Percentiles rank a stretch among this genome's conserved stretches.
These are phyloP conservation scores for Pachycephala philippinensis DNA, from an alignment of 2,113 vertebrate genomes.

Conservation along the genomic window DNA sequence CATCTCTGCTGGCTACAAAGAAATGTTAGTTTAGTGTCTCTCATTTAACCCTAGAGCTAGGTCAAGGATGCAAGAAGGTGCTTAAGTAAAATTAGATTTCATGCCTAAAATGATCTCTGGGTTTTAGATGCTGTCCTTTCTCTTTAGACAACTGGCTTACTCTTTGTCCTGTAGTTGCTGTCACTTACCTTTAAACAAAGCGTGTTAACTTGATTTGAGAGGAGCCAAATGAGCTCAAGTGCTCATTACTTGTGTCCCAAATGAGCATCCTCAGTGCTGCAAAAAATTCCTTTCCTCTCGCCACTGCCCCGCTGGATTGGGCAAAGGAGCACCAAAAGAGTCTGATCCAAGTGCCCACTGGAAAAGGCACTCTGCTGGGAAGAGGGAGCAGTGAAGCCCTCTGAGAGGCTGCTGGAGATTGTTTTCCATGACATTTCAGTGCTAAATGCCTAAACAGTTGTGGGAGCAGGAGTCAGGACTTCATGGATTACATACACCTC, in stretches of 20 bases:
- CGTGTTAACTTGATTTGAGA: neutral
- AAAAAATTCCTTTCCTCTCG: neutral
- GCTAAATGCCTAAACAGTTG: neutral
- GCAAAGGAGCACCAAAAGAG: neutral
- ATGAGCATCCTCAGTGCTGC: neutral
- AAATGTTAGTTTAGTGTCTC: neutral
- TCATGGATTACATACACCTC: neutral
- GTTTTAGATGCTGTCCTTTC: neutral
- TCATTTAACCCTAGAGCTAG: neutral
- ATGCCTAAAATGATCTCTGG: neutral
- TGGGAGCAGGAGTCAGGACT: neutral
- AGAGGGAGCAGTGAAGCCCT: neutral
- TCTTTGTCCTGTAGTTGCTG: neutral
- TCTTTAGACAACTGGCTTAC: neutral
- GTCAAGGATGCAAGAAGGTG: neutral
- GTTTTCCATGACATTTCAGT: neutral
- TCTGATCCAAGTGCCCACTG: neutral
- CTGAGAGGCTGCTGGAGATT: neutral
- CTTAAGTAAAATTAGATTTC: neutral
- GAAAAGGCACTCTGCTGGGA: neutral
- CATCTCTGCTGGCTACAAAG: neutral
- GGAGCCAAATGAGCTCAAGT: neutral
- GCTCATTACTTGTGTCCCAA: neutral
- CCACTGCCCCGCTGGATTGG: rapidly evolving
- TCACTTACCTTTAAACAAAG: neutral